Percentiles rank a stretch among this genome's conserved stretches.
Evolutionary conservation across 2,113 vertebrate genomes (phyloP).

Genomic region (Plectropomus leopardus): DNA sequence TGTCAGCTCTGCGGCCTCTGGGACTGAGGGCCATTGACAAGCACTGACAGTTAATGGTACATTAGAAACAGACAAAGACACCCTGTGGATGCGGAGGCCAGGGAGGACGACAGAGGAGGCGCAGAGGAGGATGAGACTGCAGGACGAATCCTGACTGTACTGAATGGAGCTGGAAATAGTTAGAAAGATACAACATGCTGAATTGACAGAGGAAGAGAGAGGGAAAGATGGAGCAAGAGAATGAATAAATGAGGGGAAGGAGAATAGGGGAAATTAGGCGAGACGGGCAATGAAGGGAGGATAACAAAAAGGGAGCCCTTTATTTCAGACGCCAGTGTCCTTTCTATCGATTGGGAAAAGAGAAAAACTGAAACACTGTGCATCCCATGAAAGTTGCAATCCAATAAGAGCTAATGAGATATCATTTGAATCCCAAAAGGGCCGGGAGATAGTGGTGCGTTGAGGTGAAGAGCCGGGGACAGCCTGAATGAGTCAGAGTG

Average conservation of each 20-base stretch:
- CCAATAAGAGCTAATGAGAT: constrained; percentile 84
- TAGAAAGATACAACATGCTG: constrained; percentile 3
- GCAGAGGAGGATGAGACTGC: constrained; percentile 21
- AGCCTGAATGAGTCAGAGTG: constrained; percentile 56
- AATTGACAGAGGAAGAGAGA: constrained; percentile 30
- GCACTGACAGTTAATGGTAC: constrained; percentile 59
- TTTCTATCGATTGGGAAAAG: constrained; percentile 42
- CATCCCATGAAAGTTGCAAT: constrained; percentile 71
- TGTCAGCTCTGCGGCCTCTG: constrained; percentile 39
- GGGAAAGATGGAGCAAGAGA: constrained; percentile 11
- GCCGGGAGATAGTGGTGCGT: constrained; percentile 53
- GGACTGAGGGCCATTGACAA: constrained; percentile 43
- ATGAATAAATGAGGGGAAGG: constrained; percentile 41
- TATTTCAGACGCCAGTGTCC: constrained; percentile 34
- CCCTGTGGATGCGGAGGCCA: constrained; percentile 40
- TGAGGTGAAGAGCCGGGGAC: constrained; percentile 40
- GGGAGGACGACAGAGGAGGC: constrained; percentile 19
- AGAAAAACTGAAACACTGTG: constrained; percentile 59
- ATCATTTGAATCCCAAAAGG: constrained; percentile 83
- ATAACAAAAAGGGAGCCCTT: constrained; percentile 54
- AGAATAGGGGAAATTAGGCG: constrained; percentile 52
- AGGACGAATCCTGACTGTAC: constrained; percentile 12
- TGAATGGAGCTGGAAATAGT: constrained; percentile 32
- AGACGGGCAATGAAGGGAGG: constrained; percentile 37
- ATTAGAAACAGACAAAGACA: constrained; percentile 61